Evolutionary conservation across 2,113 vertebrate genomes (phyloP).

Genomic region (Chascanopsetta lugubris): DNA sequence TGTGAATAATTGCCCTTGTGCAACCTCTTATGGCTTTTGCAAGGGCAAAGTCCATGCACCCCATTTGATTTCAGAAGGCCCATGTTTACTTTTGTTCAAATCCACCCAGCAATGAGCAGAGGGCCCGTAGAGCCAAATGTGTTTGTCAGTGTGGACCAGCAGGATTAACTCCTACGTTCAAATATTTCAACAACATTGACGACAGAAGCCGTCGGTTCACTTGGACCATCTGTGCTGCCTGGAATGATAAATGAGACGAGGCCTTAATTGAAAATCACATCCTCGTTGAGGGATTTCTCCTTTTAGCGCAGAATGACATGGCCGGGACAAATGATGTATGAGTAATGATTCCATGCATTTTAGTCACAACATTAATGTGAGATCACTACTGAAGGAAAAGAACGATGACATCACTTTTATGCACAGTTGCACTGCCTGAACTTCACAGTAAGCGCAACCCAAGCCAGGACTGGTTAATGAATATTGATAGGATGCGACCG

Average conservation of each 20-base stretch:
- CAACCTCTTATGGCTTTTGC: no score
- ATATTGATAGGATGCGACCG: not conserved
- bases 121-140: not conserved
- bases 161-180: conserved; percentile 19
- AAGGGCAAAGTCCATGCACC: no score
- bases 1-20: no score
- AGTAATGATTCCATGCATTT: not conserved
- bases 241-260: conserved; percentile 15
- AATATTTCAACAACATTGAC: conserved; percentile 27
- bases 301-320: not conserved
- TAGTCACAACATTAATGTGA: not conserved
- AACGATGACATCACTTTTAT: not conserved
- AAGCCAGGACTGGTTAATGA: not conserved
- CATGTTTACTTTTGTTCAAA: not conserved
- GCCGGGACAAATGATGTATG: not conserved
- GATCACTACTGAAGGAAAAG: not conserved
- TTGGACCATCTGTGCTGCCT: conserved; percentile 48
- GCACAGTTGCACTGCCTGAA: not conserved
- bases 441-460: not conserved
- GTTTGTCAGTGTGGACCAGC: conserved; percentile 1
- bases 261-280: conserved; percentile 42
- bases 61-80: not conserved
- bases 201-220: conserved; percentile 24
- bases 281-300: not conserved
- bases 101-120: not conserved